Evolutionary conservation across 2,888 invertebrate species (phyloP).

Genomic region (Crossocerus cetratus): DNA sequence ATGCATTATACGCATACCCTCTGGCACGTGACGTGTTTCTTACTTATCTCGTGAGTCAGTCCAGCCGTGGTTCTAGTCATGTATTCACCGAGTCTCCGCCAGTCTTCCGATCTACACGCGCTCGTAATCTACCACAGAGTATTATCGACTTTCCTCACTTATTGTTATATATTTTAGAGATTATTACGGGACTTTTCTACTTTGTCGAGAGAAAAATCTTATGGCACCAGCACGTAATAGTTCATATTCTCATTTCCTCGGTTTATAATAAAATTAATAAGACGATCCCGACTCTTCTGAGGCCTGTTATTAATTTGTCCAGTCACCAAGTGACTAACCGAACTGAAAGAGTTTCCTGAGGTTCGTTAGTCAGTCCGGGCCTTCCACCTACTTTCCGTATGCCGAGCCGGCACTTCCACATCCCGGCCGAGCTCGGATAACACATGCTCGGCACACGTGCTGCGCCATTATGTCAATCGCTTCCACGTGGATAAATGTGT

Average conservation of each 20-base stretch:
- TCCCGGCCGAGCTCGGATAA: conserved; percentile 11
- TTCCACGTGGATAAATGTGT: conserved; percentile 60
- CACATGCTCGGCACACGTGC: conserved; percentile 65
- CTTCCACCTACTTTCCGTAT: conserved; percentile 30
- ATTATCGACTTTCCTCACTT: no score
- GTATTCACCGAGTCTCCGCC: neutral
- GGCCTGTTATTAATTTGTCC: no score
- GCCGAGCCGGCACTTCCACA: conserved; percentile 13
- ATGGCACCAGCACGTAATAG: no score
- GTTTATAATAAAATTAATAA: no score
- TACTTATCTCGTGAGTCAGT: conserved; percentile 36
- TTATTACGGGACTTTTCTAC: no score
- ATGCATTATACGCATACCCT: conserved; percentile 34
- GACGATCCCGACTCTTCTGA: no score
- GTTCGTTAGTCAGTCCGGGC: conserved; percentile 16
- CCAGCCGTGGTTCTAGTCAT: conserved; percentile 8
- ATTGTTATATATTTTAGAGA: no score
- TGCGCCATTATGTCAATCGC: conserved; percentile 68
- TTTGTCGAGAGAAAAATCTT: no score
- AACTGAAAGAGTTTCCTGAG: conserved; percentile 18
- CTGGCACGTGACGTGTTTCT: conserved; percentile 40
- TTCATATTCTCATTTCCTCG: no score
- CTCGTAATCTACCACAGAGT: no score
- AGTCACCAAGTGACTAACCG: no score
- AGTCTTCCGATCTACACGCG: no score